phyloP scores from a whole-genome alignment of 2,797 vertebrate genomes.

The Etheostoma nigrum region DNA sequence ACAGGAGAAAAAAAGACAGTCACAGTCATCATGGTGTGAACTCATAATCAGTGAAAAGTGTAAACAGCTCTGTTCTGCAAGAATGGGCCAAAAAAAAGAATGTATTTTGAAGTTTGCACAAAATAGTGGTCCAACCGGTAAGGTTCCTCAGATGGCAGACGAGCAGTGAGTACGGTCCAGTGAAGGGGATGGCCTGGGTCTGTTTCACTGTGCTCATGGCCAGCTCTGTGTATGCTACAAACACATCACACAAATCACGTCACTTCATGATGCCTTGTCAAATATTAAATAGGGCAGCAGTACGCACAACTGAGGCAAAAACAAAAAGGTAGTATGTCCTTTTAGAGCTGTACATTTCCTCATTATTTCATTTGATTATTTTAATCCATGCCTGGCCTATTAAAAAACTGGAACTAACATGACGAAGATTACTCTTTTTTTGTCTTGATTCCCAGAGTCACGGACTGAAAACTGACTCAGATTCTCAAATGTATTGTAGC shows the following conservation, averaged over 20 bases:
- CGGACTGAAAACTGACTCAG: neutral
- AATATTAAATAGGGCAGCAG: neutral
- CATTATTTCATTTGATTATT: neutral
- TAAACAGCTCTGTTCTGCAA: neutral
- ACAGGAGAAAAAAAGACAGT: neutral
- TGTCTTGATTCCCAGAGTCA: neutral
- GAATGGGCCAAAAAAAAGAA: neutral
- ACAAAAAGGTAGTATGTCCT: neutral
- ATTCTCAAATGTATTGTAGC: neutral
- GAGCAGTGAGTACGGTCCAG: conserved; percentile 92
- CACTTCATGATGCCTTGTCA: neutral
- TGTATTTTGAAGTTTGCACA: no score
- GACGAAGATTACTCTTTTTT: neutral
- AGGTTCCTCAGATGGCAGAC: conserved; percentile 92
- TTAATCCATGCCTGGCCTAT: no score
- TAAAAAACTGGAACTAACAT: neutral
- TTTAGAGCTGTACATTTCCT: neutral
- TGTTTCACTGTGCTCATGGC: conserved; percentile 98
- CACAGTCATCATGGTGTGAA: neutral
- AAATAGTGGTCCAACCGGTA: conserved; percentile 83
- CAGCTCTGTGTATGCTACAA: conserved; percentile 93
- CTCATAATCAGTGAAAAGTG: no score
- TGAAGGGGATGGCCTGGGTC: conserved; percentile 94
- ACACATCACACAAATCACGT: conserved; percentile 14
- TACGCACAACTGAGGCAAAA: neutral